Conservation (phyloP, 2,797 vertebrate species). For the Scyliorhinus canicula region DNA sequence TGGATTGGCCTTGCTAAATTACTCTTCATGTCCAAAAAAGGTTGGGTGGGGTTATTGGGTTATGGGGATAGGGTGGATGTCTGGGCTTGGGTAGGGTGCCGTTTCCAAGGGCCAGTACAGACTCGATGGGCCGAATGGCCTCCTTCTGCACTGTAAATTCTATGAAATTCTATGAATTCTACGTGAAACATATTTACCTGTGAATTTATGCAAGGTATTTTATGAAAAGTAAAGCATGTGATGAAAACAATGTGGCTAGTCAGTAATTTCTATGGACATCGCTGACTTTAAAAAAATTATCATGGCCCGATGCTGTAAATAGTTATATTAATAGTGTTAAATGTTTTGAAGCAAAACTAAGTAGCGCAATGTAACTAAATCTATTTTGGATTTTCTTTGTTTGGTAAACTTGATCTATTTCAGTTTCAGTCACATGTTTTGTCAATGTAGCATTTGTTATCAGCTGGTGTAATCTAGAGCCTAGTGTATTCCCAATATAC, state of each 20-base stretch:
- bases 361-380: neutral
- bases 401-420: slow-evolving; percentile 4
- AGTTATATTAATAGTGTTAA: neutral
- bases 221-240: neutral
- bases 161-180: too few relatives aligned
- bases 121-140: too few relatives aligned
- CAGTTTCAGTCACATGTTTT: neutral
- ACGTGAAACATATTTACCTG: neutral
- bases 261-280: neutral
- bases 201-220: neutral
- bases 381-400: neutral
- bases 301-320: neutral
- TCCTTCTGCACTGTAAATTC: too few relatives aligned
- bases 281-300: neutral
- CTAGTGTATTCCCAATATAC: neutral
- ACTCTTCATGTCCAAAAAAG: too few relatives aligned
- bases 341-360: neutral
- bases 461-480: neutral
- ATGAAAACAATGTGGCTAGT: neutral
- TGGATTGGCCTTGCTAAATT: too few relatives aligned
- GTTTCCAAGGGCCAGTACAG: too few relatives aligned
- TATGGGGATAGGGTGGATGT: too few relatives aligned
- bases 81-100: too few relatives aligned
- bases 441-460: neutral
- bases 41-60: too few relatives aligned